Percentiles rank a stretch among this genome's conserved stretches.
Conservation (phyloP, 2,797 vertebrate species). For the Diplodus sargus region DNA sequence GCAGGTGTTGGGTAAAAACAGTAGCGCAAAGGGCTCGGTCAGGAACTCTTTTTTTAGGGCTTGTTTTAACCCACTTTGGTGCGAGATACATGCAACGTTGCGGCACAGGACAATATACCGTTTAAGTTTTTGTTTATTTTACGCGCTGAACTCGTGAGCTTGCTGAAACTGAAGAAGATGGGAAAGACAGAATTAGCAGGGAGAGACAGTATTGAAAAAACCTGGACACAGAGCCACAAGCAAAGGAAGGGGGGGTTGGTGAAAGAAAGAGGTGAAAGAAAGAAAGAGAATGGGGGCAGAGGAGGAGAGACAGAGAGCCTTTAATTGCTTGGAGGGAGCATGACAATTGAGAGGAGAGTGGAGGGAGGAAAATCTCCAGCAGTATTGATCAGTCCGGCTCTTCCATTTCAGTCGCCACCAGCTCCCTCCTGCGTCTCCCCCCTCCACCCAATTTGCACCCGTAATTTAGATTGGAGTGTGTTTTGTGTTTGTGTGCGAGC, state of each 20-base stretch:
- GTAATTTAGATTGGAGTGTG: slow-evolving; percentile 84
- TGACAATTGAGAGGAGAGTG: slow-evolving; percentile 84
- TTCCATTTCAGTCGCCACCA: slow-evolving; percentile 82
- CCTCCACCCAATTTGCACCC: slow-evolving; percentile 82
- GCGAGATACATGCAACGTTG: slow-evolving; percentile 12
- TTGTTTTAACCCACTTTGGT: slow-evolving; percentile 48
- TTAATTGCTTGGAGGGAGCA: slow-evolving; percentile 86
- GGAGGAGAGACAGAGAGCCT: slow-evolving; percentile 62
- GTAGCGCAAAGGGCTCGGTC: slow-evolving; percentile 27
- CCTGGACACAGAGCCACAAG: neutral
- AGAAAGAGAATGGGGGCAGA: slow-evolving; percentile 18
- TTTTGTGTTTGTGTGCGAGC: slow-evolving; percentile 63
- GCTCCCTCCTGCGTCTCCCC: slow-evolving; percentile 71
- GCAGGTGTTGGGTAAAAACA: slow-evolving; percentile 42
- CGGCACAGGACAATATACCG: neutral
- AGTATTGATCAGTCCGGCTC: slow-evolving; percentile 86
- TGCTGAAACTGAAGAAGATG: neutral
- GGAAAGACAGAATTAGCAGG: neutral
- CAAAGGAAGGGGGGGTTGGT: neutral
- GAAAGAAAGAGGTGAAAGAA: slow-evolving; percentile 1
- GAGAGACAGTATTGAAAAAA: slow-evolving; percentile 1
- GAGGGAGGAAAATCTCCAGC: slow-evolving; percentile 83
- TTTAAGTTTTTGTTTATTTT: slow-evolving; percentile 7
- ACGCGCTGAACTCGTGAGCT: no score
- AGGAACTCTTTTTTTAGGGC: slow-evolving; percentile 31